Evolutionary conservation across 2,797 vertebrate genomes (phyloP).

Genomic region (Cynodonichthys magdalenae): DNA sequence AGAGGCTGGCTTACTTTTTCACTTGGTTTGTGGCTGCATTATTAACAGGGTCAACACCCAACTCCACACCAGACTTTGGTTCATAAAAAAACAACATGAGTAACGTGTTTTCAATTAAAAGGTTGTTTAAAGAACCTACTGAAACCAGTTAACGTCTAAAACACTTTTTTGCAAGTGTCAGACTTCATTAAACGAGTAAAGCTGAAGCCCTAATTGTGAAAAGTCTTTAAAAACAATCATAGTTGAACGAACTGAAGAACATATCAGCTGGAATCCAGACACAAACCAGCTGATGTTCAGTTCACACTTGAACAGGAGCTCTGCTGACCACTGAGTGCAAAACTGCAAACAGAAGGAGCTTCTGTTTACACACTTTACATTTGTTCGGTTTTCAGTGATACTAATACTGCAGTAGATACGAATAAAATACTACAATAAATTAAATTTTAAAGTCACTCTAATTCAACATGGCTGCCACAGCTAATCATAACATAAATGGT

Average conservation of each 20-base stretch:
- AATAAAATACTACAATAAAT: too few relatives aligned
- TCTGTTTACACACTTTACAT: constrained; percentile 37
- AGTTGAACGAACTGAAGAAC: constrained; percentile 42
- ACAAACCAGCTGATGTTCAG: constrained; percentile 40
- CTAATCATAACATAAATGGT: too few relatives aligned
- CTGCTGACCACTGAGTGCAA: constrained; percentile 43
- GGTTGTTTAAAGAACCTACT: constrained; percentile 4
- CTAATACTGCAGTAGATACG: constrained; percentile 17
- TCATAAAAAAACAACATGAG: constrained; percentile 12
- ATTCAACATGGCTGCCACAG: too few relatives aligned
- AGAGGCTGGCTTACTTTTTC: constrained; percentile 61
- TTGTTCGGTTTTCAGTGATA: constrained; percentile 29
- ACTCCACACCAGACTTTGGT: constrained; percentile 11
- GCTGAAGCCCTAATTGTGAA: constrained; percentile 36
- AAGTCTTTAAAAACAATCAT: constrained; percentile 42
- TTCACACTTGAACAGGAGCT: constrained; percentile 60
- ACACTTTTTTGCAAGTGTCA: neutral
- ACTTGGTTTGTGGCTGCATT: constrained; percentile 29
- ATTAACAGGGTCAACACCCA: constrained; percentile 22
- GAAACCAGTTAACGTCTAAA: neutral
- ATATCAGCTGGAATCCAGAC: constrained; percentile 58
- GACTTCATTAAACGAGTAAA: constrained; percentile 3
- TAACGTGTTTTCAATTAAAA: constrained; percentile 20
- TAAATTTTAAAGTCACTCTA: too few relatives aligned
- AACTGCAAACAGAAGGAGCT: constrained; percentile 34